phyloP scores from a whole-genome alignment of 2,113 vertebrate species.

The Pachyramphus minor region DNA sequence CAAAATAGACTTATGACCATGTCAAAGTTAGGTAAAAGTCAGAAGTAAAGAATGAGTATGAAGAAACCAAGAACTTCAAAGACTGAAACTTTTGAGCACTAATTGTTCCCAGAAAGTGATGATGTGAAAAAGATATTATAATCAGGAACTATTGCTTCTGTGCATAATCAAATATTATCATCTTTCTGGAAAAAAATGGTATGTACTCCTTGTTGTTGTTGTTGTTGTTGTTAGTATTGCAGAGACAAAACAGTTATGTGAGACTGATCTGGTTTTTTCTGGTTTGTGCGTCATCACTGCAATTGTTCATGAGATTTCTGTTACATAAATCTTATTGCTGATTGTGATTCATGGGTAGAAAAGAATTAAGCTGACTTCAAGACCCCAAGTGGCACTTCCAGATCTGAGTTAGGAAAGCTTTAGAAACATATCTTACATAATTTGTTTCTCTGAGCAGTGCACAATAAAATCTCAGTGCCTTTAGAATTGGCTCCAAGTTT shows the following conservation, averaged over 20 bases:
- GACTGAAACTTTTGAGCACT: neutral
- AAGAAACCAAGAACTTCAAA: neutral
- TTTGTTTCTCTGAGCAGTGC: neutral
- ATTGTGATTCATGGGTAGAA: constrained; percentile 17
- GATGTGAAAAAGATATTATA: neutral
- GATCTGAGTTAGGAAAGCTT: neutral
- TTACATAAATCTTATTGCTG: neutral
- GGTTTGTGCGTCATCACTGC: neutral
- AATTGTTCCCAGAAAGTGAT: neutral
- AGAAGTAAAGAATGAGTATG: neutral
- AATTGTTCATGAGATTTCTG: neutral
- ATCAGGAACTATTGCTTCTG: neutral
- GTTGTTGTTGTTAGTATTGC: neutral
- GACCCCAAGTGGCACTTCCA: neutral
- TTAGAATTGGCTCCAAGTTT: neutral
- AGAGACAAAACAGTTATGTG: neutral
- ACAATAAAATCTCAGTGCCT: neutral
- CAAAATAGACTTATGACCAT: neutral
- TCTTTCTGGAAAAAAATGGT: neutral
- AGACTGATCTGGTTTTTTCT: neutral
- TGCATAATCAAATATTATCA: neutral
- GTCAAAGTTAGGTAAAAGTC: neutral
- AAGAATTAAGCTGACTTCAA: constrained; percentile 20
- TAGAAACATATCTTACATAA: neutral
- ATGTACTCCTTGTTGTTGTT: neutral